Evolutionary conservation across 2,888 invertebrate genomes (phyloP), one percentile per base, ranked within the genome.

Genomic region (Lasioglossum vierecki): DNA sequence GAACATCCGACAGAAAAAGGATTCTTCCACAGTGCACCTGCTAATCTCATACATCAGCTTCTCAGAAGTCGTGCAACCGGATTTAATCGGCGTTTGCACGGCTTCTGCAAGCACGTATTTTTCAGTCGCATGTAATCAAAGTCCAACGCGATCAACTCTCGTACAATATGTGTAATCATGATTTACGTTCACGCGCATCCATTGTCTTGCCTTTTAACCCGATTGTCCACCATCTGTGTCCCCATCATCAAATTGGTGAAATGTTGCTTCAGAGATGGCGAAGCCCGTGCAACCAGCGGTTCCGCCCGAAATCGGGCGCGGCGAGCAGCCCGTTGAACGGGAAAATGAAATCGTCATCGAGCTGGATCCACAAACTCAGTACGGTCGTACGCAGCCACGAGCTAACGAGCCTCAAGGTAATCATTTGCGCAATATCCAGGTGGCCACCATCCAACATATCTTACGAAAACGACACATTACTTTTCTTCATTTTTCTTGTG

Each of bases 271-370:
- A 94, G 95, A 95, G 91, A 92, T 93, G 94, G 93, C 92, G 93
- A 95, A 94, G 89, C 93, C 94, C 88, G 93, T 94, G 91, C 93
- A 93, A 92, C 94, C 95, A 90, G 94, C 93, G 91, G 86, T 93
- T 82, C 93, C 93, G 89, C 93, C 94, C 86, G 96, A 96, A 94
- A 94, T 96, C 84, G 96, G 96, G 88, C 95, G 95, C 87, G 95
- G 95, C 88, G 96, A 95, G 91, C 96, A 96, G 92, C 95, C 95
- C 86, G 96, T 96, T 92, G 96, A 96, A 90, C 95, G 96, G 89
- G 96, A 96, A 94, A 96, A 96, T 95, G 96, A 96, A 95, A 96
- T 97, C 94, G 95, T 96, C 93, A 96, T 96, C 95, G 96, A 96
- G 95, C 96, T 96, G 93, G 96, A 96, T 87, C 96, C 96, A 95